Evolutionary conservation across 2,888 invertebrate species (phyloP), one percentile per base, ranked within the genome.

Genomic region (Pterostichus madidus): DNA sequence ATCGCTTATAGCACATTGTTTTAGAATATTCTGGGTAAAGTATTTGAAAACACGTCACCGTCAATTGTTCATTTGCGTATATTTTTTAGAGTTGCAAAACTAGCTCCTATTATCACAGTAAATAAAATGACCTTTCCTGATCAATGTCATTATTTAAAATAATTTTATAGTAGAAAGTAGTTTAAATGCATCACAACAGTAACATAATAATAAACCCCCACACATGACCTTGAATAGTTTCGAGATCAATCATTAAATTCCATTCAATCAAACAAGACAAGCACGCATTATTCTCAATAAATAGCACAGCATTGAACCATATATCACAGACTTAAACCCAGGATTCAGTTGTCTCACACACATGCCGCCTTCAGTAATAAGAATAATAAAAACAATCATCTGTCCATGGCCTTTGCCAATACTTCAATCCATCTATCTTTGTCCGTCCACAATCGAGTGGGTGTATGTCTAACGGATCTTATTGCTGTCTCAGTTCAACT

Each of bases 331-430:
- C n/a, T n/a, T 5, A 49, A 49, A 49, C 49, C 39, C 39, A 39
- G 5, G 39, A 39, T 39, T 8, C 5, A 39, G 39, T 39, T 39
- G 39, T 39, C 39, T 39, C 11, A 49, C 49, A 49, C 13, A 49
- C 49, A 24, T 24, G 49, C 49, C 49, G 35, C 39, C 64, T 64
- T 64, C 4, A 64, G 8, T 39, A 49, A 13, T 49, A 49, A 64
- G 35, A 35, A 64, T 32, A 73, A 73, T 73, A 73, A 73, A 73
- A 73, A 46, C 46, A 64, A 8, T 64, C 35, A 64, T 64, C 24
- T 78, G 78, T 32, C 77, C 77, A 77, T 77, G 77, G 77, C 78
- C 78, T 78, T 78, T 78, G 39, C 59, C 78, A 78, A 78, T 78
- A 78, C 53, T 39, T 78, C 56, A 59, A 59, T 39, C 61, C 17